These are phyloP conservation scores for Buceros bicornis DNA, from an alignment of 2,797 vertebrate species.

Conservation along the genomic window DNA sequence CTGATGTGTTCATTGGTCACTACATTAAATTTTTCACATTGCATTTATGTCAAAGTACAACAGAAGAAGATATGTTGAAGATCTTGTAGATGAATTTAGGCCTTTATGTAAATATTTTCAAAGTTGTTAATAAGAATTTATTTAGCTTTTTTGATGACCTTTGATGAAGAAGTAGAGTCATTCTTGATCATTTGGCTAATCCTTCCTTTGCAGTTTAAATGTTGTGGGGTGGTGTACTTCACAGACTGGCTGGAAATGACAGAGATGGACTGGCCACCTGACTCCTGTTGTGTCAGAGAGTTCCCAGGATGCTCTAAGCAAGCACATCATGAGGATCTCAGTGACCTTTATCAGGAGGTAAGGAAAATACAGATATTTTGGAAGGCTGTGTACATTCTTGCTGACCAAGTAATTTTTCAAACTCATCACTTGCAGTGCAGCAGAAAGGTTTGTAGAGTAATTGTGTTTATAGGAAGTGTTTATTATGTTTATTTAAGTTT, in stretches of 20 bases:
- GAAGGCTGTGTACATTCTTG: background rate
- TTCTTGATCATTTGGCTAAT: conserved; percentile 59
- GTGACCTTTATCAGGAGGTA: conserved; percentile 97
- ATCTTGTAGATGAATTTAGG: background rate
- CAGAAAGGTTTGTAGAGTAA: background rate
- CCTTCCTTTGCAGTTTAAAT: conserved; percentile 89
- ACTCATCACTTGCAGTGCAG: background rate
- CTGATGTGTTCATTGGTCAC: background rate
- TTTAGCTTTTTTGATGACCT: background rate
- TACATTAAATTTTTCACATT: background rate
- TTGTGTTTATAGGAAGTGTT: background rate
- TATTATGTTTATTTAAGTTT: background rate
- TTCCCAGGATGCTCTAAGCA: conserved; percentile 94
- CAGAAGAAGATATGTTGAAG: background rate
- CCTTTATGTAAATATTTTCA: background rate
- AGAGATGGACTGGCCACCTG: conserved; percentile 97
- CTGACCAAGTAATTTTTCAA: background rate
- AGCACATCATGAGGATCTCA: conserved; percentile 92
- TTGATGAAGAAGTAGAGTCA: conserved; percentile 12
- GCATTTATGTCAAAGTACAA: background rate
- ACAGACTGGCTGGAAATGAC: conserved; percentile 99
- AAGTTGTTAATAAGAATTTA: background rate
- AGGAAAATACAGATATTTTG: conserved; percentile 27
- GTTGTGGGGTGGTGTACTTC: conserved; percentile 98
- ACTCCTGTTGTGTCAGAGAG: conserved; percentile 95